A percentile compares a stretch with the other conserved stretches of the same genome.
Conservation (phyloP, 2,797 vertebrate genomes). For the Ptychobarbus kaznakovi region DNA sequence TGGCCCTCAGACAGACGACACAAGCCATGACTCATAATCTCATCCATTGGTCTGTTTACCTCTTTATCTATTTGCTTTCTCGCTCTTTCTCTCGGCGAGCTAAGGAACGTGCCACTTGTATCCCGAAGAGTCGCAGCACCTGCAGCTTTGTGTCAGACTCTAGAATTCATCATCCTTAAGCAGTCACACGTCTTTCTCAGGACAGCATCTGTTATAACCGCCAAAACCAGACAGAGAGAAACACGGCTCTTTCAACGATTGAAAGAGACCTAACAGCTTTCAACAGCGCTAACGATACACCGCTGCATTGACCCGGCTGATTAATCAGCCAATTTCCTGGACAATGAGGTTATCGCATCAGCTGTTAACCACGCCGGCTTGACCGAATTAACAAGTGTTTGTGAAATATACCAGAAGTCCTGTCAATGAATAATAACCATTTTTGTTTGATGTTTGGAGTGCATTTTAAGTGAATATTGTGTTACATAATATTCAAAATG, state of each 20-base stretch:
- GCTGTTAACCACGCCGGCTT: background rate
- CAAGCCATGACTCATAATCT: conserved; percentile 43
- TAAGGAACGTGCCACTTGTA: conserved; percentile 12
- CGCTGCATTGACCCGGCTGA: background rate
- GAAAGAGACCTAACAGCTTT: background rate
- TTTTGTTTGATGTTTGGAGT: background rate
- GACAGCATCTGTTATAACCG: background rate
- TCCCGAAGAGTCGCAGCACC: conserved; percentile 16
- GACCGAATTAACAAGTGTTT: background rate
- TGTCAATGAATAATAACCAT: too few relatives aligned
- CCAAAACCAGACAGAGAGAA: conserved; percentile 1
- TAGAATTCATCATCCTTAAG: conserved; percentile 45
- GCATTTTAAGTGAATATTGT: background rate
- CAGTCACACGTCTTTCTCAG: conserved; percentile 18
- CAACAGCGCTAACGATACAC: background rate
- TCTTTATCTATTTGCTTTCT: conserved; percentile 9
- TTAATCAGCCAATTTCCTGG: background rate
- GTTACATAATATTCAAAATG: background rate
- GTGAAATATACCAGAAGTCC: background rate
- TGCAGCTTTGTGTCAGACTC: conserved; percentile 24
- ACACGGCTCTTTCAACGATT: background rate
- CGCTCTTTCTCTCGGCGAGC: background rate
- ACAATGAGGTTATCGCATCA: conserved; percentile 21
- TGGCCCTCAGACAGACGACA: conserved; percentile 12
- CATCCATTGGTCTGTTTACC: conserved; percentile 21